A percentile compares a stretch with the other conserved stretches of the same genome.
Evolutionary conservation across 2,888 invertebrate species (phyloP).

Genomic region (Stenodema calcarata): DNA sequence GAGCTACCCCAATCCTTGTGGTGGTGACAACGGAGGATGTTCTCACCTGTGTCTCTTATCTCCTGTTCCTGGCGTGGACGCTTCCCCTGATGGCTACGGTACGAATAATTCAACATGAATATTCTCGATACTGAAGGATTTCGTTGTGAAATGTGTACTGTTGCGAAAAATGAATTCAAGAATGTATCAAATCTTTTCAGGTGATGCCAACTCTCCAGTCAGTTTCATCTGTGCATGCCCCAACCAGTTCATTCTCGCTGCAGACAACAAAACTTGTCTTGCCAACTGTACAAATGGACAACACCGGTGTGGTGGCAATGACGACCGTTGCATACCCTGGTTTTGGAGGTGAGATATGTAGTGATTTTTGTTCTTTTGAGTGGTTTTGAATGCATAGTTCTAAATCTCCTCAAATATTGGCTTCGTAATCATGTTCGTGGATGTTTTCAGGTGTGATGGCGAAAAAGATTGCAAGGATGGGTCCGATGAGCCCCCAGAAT

Average conservation of each 20-base stretch:
- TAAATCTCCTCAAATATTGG: too few relatives aligned
- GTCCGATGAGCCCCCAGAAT: conserved; percentile 85
- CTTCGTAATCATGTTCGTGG: not conserved
- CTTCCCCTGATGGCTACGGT: conserved; percentile 56
- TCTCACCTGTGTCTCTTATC: conserved; percentile 93
- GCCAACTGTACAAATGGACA: conserved; percentile 94
- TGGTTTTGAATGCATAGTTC: not conserved
- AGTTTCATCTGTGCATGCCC: conserved; percentile 91
- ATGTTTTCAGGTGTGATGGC: conserved; percentile 74
- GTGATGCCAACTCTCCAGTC: conserved; percentile 75
- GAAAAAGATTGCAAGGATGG: conserved; percentile 92
- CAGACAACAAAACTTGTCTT: conserved; percentile 85
- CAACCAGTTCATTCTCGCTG: conserved; percentile 85
- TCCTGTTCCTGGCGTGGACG: conserved; percentile 65
- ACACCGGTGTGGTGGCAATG: conserved; percentile 75
- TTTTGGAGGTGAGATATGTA: conserved; percentile 73
- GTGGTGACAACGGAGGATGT: conserved; percentile 90
- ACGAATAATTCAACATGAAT: too few relatives aligned
- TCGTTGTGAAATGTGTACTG: not conserved
- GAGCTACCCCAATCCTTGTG: conserved; percentile 88
- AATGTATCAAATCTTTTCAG: too few relatives aligned
- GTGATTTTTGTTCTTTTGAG: not conserved
- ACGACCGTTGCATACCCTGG: conserved; percentile 78
- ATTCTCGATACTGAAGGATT: not conserved
- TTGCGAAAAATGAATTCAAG: too few relatives aligned